phyloP scores from a whole-genome alignment of 2,888 invertebrate species.

The Coelinius sp. region DNA sequence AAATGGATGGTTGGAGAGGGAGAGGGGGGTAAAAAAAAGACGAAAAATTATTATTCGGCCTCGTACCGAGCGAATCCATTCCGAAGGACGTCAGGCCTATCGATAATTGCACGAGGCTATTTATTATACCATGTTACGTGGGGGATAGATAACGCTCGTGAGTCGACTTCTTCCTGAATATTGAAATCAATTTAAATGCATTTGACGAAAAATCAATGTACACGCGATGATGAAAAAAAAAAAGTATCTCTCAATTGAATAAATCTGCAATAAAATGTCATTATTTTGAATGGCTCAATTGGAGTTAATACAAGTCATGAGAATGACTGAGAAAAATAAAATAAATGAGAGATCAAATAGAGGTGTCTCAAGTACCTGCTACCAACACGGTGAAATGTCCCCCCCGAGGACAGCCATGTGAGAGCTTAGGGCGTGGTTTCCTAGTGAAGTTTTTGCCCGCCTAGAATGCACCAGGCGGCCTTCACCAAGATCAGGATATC shows the following conservation, averaged over 20 bases:
- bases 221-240: not conserved
- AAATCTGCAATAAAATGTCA: not conserved
- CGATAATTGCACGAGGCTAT: slow-evolving; percentile 49
- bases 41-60: slow-evolving; percentile 57
- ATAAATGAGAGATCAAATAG: not conserved
- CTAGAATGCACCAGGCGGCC: slow-evolving; percentile 68
- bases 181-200: not conserved
- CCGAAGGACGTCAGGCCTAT: slow-evolving; percentile 59
- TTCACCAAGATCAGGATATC: slow-evolving; percentile 67
- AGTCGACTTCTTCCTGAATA: slow-evolving; percentile 24
- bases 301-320: not conserved
- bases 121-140: slow-evolving; percentile 47
- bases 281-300: not conserved
- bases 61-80: slow-evolving; percentile 59
- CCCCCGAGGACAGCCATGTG: slow-evolving; percentile 62
- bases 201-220: not conserved
- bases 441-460: slow-evolving; percentile 65
- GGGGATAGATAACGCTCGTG: slow-evolving; percentile 22
- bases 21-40: slow-evolving; percentile 17
- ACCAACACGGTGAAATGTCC: slow-evolving; percentile 57
- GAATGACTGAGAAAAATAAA: not conserved
- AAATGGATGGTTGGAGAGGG: slow-evolving; percentile 36
- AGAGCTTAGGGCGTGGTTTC: slow-evolving; percentile 68
- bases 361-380: slow-evolving; percentile 28
- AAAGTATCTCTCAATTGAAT: not conserved